A percentile compares a stretch with the other conserved stretches of the same genome.
Conservation (phyloP, 2,113 vertebrate genomes). For the Eptesicus fuscus region DNA sequence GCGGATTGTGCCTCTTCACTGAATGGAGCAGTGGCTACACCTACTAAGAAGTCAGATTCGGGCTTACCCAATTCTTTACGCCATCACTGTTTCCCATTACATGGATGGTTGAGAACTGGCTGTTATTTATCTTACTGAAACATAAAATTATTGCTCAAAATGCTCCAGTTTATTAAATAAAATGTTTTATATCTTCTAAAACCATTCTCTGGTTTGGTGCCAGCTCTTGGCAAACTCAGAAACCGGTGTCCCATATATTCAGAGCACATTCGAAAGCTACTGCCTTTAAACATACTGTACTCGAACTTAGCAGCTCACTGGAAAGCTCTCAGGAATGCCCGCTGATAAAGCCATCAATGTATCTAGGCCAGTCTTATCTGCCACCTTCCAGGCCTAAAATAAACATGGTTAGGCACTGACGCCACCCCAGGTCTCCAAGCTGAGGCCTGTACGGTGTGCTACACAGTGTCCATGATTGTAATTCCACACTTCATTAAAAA, state of each 20-base stretch:
- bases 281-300: not conserved
- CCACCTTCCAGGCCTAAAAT: not conserved
- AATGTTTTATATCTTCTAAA: not conserved
- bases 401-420: not conserved
- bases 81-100: not conserved
- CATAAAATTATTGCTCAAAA: not conserved
- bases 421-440: not conserved
- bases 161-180: not conserved
- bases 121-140: slow-evolving; percentile 15
- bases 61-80: not conserved
- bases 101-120: slow-evolving; percentile 57
- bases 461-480: not conserved
- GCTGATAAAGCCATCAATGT: not conserved
- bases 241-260: not conserved
- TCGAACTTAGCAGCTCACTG: slow-evolving; percentile 53
- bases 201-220: not conserved
- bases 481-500: not conserved
- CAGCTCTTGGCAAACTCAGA: not conserved
- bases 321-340: slow-evolving; percentile 18
- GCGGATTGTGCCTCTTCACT: not conserved
- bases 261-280: not conserved
- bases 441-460: not conserved
- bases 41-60: not conserved
- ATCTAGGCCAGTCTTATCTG: not conserved
- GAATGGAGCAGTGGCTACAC: not conserved